phyloP scores from a whole-genome alignment of 2,797 vertebrate species.

The Delichon dasypus region DNA sequence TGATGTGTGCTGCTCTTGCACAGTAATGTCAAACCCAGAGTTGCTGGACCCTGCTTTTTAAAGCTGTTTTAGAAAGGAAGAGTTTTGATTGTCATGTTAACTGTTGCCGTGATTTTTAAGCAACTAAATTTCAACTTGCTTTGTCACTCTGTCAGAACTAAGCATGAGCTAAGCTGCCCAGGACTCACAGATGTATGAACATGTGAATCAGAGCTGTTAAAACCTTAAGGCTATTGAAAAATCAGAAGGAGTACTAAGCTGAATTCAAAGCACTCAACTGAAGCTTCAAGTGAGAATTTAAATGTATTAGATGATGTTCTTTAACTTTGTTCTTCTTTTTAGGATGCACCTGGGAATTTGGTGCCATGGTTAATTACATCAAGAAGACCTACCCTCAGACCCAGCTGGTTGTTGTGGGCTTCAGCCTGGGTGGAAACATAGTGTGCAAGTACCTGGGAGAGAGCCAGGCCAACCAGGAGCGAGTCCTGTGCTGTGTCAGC shows the following conservation, averaged over 20 bases:
- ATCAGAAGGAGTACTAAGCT: neutral
- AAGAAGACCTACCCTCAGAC: constrained; percentile 89
- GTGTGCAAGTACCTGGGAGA: constrained; percentile 98
- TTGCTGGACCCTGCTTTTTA: neutral
- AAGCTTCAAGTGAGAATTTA: neutral
- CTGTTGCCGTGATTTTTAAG: neutral
- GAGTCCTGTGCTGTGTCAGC: constrained; percentile 94
- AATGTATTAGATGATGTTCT: neutral
- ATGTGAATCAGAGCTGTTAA: neutral
- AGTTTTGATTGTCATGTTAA: neutral
- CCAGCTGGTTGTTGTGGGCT: constrained; percentile 91
- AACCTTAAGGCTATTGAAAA: neutral
- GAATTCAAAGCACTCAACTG: neutral
- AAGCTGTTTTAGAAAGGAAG: neutral
- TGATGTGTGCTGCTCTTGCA: neutral
- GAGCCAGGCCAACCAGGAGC: constrained; percentile 89
- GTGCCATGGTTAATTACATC: constrained; percentile 95
- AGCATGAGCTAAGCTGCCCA: neutral
- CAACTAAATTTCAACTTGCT: neutral
- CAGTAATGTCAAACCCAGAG: neutral
- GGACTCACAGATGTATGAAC: neutral
- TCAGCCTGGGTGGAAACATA: constrained; percentile 97
- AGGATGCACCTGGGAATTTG: constrained; percentile 98
- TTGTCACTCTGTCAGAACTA: neutral
- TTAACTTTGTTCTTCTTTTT: neutral